Conservation (phyloP, 1,140 invertebrate species). For the Luehdorfia chinensis region DNA sequence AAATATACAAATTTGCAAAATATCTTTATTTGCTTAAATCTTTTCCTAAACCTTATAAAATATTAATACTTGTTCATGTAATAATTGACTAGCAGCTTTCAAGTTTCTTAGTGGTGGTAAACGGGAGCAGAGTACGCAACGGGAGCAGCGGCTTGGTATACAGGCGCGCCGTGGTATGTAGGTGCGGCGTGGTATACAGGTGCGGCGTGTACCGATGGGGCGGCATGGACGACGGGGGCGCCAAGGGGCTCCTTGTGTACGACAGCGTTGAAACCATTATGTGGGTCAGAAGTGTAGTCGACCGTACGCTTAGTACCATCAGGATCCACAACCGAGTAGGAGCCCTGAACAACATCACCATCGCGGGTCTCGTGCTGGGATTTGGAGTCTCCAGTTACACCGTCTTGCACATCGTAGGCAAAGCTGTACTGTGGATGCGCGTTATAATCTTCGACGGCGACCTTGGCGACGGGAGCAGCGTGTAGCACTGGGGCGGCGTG, state of each 20-base stretch:
- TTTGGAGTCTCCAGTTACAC: slow-evolving; percentile 82
- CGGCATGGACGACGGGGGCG: slow-evolving; percentile 45
- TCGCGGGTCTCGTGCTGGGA: slow-evolving; percentile 81
- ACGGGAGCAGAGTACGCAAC: slow-evolving; percentile 44
- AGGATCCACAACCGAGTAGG: slow-evolving; percentile 81
- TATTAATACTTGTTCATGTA: slow-evolving; percentile 18
- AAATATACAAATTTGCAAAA: slow-evolving; percentile 18
- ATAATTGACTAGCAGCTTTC: slow-evolving; percentile 28
- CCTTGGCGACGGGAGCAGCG: slow-evolving; percentile 45
- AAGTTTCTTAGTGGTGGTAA: slow-evolving; percentile 34
- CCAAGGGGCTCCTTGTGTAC: slow-evolving; percentile 63
- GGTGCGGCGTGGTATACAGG: slow-evolving; percentile 63
- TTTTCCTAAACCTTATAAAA: slow-evolving; percentile 17
- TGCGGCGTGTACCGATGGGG: slow-evolving; percentile 40
- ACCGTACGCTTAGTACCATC: slow-evolving; percentile 83
- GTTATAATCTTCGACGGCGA: slow-evolving; percentile 52
- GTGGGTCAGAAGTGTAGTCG: slow-evolving; percentile 80
- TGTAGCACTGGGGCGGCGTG: slow-evolving; percentile 47
- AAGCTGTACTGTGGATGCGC: slow-evolving; percentile 81
- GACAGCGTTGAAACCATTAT: slow-evolving; percentile 77
- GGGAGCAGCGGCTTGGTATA: slow-evolving; percentile 41
- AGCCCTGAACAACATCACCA: slow-evolving; percentile 80
- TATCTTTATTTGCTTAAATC: slow-evolving; percentile 18
- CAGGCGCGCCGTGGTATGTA: slow-evolving; percentile 78
- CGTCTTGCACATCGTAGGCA: slow-evolving; percentile 81